These are phyloP conservation scores for Microtus montanus DNA, from an alignment of 2,113 vertebrate species.

Conservation along the genomic window DNA sequence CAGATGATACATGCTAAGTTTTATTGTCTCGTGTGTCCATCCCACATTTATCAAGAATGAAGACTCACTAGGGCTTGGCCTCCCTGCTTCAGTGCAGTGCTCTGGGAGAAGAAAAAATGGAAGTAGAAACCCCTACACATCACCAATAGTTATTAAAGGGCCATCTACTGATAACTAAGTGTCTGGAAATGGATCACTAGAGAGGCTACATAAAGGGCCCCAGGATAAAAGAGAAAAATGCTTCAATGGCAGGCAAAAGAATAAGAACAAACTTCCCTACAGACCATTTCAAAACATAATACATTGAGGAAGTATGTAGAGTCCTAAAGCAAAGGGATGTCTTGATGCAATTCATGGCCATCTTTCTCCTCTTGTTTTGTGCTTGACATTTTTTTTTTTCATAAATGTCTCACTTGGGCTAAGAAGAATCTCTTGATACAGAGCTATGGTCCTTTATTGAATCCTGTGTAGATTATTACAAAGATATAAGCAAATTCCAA, in stretches of 20 bases:
- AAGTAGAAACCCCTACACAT: background rate
- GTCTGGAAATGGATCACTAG: background rate
- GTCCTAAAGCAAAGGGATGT: background rate
- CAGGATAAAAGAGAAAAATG: background rate
- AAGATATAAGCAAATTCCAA: constrained; percentile 11
- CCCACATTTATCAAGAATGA: background rate
- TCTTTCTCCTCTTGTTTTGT: background rate
- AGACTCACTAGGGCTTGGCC: background rate
- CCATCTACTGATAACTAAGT: background rate
- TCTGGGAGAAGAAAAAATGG: background rate
- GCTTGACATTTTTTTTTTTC: background rate
- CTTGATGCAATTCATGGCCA: background rate
- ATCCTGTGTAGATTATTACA: background rate
- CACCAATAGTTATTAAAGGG: background rate
- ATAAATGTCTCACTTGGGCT: background rate
- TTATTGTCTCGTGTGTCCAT: background rate
- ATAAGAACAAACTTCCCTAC: background rate
- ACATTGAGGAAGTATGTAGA: background rate
- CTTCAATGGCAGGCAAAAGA: background rate
- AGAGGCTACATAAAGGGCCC: background rate
- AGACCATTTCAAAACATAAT: background rate
- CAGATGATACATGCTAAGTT: background rate
- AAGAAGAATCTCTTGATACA: background rate
- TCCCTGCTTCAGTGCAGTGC: background rate
- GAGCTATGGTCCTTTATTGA: constrained; percentile 32